A percentile compares a stretch with the other conserved stretches of the same genome.
Evolutionary conservation across 2,113 vertebrate species (phyloP).

Genomic region (Urocitellus parryii): DNA sequence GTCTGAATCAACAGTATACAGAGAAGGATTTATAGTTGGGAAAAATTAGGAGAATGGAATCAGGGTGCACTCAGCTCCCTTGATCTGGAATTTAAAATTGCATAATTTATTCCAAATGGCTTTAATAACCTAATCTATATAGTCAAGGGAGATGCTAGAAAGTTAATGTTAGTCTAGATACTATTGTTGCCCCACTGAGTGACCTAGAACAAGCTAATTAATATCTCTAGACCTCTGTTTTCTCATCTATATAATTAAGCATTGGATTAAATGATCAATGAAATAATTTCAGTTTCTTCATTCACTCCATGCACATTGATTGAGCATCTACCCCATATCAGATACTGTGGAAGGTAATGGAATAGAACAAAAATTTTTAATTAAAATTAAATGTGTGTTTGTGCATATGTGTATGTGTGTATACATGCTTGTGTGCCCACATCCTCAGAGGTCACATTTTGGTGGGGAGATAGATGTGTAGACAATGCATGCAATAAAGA

Average conservation of each 20-base stretch:
- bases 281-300: neutral
- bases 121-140: neutral
- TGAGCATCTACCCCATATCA: neutral
- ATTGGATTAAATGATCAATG: neutral
- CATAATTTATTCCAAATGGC: neutral
- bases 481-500: neutral
- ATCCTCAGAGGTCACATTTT: neutral
- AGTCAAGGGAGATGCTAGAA: neutral
- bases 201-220: neutral
- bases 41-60: neutral
- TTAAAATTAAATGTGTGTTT: slow-evolving; percentile 38
- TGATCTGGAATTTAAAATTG: neutral
- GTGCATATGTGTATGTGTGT: neutral
- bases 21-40: neutral
- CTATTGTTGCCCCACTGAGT: neutral
- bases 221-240: neutral
- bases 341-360: neutral
- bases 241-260: neutral
- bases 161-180: neutral
- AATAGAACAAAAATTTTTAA: slow-evolving; percentile 7
- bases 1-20: neutral
- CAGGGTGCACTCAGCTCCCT: neutral
- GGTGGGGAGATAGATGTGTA: neutral
- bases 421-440: too few species aligned
- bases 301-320: neutral